Conservation (phyloP, 2,888 invertebrate genomes). For the Drosophila percnosoma region DNA sequence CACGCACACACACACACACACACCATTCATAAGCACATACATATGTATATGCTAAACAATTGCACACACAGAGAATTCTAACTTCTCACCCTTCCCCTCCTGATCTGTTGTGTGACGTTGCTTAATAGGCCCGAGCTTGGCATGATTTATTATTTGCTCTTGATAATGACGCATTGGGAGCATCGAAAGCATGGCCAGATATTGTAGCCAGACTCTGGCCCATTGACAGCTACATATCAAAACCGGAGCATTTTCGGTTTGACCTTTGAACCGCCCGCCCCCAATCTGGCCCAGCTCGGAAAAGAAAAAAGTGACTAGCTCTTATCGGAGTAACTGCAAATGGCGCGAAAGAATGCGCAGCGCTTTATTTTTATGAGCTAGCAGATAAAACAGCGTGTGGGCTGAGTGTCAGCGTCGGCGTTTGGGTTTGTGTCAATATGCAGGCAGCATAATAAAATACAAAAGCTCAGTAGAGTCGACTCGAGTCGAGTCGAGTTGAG, state of each 20-base stretch:
- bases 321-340: constrained; percentile 78
- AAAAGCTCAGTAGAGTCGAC: constrained; percentile 55
- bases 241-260: constrained; percentile 71
- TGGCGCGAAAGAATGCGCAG: constrained; percentile 80
- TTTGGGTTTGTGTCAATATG: constrained; percentile 57
- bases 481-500: constrained; percentile 21
- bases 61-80: constrained; percentile 13
- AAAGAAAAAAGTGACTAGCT: constrained; percentile 52
- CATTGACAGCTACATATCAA: constrained; percentile 74
- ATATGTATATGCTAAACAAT: constrained; percentile 48
- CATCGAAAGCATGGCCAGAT: constrained; percentile 18
- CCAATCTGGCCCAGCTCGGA: constrained; percentile 13
- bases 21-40: constrained; percentile 3
- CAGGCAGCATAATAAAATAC: constrained; percentile 77
- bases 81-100: not conserved
- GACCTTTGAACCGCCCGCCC: constrained; percentile 60
- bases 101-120: constrained; percentile 29
- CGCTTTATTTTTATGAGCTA: constrained; percentile 78
- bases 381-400: constrained; percentile 65
- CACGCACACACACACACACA: constrained; percentile 14
- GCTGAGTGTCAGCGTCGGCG: constrained; percentile 19
- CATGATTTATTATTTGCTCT: constrained; percentile 78
- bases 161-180: constrained; percentile 72
- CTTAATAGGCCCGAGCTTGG: constrained; percentile 50
- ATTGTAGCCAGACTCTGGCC: constrained; percentile 36